Conservation (phyloP, 2,888 invertebrate genomes). For the Plemyria rubiginata region DNA sequence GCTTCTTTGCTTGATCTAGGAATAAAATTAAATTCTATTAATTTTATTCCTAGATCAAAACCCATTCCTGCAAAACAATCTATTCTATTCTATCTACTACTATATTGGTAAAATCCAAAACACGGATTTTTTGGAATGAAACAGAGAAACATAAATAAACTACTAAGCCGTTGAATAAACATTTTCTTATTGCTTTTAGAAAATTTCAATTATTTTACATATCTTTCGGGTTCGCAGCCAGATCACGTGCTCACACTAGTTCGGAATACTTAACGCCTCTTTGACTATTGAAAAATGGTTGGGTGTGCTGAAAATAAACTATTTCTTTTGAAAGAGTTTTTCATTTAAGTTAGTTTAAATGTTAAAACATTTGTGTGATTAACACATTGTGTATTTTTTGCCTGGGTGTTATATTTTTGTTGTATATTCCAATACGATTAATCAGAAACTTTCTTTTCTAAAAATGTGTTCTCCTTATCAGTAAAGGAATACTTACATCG, state of each 20-base stretch:
- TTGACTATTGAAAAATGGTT: constrained; percentile 33
- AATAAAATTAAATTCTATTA: no score
- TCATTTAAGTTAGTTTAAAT: not conserved
- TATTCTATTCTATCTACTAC: no score
- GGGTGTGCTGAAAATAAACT: constrained; percentile 21
- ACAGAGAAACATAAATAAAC: not conserved
- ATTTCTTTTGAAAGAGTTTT: constrained; percentile 8
- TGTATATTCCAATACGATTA: no score
- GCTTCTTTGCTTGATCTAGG: no score
- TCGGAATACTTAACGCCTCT: constrained; percentile 32
- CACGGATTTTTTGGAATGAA: not conserved
- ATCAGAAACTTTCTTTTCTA: no score
- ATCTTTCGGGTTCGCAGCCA: constrained; percentile 21
- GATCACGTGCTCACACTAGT: constrained; percentile 30
- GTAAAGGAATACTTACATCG: no score
- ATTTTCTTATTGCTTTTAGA: constrained; percentile 27
- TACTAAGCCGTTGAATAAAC: constrained; percentile 17
- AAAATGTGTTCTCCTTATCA: no score
- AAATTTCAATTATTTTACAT: constrained; percentile 31
- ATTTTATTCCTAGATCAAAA: no score
- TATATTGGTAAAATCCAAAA: not conserved
- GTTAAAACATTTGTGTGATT: no score
- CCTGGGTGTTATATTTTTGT: no score
- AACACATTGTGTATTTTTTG: no score
- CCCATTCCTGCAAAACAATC: not conserved